Conservation (phyloP, 2,888 invertebrate species). For the Megastigmus dorsalis region DNA sequence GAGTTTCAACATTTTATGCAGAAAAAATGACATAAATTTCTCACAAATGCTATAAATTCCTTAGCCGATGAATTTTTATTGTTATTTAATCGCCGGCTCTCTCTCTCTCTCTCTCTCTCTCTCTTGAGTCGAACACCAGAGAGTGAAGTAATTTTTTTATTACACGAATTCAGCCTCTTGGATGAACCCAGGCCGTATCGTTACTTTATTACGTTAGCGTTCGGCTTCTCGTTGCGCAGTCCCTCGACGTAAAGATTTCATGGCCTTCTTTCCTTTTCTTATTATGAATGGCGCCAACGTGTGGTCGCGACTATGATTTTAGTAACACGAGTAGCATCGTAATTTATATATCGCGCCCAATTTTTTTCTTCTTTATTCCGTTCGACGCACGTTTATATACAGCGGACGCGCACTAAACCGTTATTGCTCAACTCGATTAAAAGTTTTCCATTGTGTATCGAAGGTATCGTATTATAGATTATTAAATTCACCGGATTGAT, state of each 20-base stretch:
- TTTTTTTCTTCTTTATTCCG: not conserved
- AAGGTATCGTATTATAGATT: no score
- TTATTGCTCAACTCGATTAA: conserved; percentile 20
- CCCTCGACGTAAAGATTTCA: not conserved
- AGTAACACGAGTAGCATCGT: conserved; percentile 43
- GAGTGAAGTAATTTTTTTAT: conserved; percentile 1
- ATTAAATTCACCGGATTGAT: no score
- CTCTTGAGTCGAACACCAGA: not conserved
- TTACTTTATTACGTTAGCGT: conserved; percentile 5
- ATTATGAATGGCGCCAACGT: conserved; percentile 9
- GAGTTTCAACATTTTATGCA: not conserved
- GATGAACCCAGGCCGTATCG: not conserved
- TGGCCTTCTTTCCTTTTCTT: conserved; percentile 14
- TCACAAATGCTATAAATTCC: not conserved
- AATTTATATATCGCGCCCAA: conserved; percentile 30
- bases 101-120: no score
- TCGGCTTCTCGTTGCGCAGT: conserved; percentile 12
- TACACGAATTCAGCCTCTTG: not conserved
- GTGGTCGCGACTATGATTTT: conserved; percentile 10
- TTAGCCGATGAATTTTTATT: not conserved
- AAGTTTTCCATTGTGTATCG: not conserved
- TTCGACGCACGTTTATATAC: no score
- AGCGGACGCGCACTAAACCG: not conserved
- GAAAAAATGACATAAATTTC: not conserved
- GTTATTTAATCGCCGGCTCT: not conserved